phyloP scores from a whole-genome alignment of 23 tunicate genomes.

The Halocynthia roretzi region DNA sequence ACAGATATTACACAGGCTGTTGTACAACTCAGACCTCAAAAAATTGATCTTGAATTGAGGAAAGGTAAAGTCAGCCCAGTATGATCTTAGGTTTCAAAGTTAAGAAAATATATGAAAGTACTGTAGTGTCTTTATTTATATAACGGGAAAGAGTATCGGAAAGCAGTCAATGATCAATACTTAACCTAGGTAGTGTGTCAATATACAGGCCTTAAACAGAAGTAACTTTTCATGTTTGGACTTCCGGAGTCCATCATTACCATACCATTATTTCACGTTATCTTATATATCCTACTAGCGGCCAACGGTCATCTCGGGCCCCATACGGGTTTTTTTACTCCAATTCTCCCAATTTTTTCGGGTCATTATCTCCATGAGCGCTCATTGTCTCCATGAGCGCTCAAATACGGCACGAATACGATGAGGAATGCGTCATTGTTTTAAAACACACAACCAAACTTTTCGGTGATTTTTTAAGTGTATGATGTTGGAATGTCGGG shows the following conservation, averaged over 20 bases:
- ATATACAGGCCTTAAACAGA: neutral
- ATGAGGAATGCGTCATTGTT: too few relatives aligned
- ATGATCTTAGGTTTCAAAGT: neutral
- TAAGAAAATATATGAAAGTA: neutral
- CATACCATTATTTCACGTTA: too few relatives aligned
- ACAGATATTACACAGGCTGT: neutral
- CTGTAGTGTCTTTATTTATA: too few relatives aligned
- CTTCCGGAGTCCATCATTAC: neutral
- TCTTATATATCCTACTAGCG: neutral
- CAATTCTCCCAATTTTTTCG: neutral
- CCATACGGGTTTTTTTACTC: neutral
- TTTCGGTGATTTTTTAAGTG: too few relatives aligned
- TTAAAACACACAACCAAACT: too few relatives aligned
- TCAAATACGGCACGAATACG: too few relatives aligned
- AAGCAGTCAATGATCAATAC: too few relatives aligned
- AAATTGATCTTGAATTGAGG: conserved; percentile 17
- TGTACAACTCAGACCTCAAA: conserved; percentile 19
- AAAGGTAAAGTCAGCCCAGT: conserved; percentile 8
- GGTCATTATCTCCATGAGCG: too few relatives aligned
- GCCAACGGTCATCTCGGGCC: neutral
- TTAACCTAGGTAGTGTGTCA: too few relatives aligned
- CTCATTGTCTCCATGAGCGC: too few relatives aligned
- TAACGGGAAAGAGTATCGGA: too few relatives aligned
- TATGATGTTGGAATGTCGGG: too few relatives aligned
- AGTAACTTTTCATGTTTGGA: neutral